phyloP scores from a whole-genome alignment of 2,113 vertebrate genomes.

The Miniopterus natalensis region DNA sequence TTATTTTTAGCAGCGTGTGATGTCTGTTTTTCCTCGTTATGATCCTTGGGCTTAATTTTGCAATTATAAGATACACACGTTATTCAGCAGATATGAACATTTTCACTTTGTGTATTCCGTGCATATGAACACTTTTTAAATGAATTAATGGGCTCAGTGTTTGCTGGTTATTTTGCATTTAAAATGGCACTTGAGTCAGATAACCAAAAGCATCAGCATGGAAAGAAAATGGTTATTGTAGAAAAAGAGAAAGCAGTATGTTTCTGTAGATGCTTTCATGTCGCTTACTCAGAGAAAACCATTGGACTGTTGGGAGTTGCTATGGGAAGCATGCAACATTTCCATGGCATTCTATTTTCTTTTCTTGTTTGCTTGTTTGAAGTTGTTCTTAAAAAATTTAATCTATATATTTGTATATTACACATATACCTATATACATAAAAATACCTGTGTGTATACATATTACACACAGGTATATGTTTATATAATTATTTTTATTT shows the following conservation, averaged over 20 bases:
- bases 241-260: constrained; percentile 57
- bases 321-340: constrained; percentile 45
- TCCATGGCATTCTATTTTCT: constrained; percentile 38
- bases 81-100: constrained; percentile 50
- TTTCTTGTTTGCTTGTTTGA: constrained; percentile 68
- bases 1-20: constrained; percentile 74
- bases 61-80: background rate
- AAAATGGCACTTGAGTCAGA: constrained; percentile 65
- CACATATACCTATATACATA: background rate
- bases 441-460: background rate
- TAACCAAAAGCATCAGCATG: constrained; percentile 62
- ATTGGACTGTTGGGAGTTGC: constrained; percentile 70
- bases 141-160: constrained; percentile 42
- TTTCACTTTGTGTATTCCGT: constrained; percentile 36
- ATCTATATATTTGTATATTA: background rate
- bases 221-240: constrained; percentile 66
- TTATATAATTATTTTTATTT: background rate
- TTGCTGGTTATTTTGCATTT: constrained; percentile 62
- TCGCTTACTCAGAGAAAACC: constrained; percentile 55
- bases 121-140: constrained; percentile 21
- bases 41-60: constrained; percentile 61
- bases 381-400: constrained; percentile 32
- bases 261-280: constrained; percentile 67
- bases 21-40: constrained; percentile 68
- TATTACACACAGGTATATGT: background rate